These are phyloP conservation scores for Agraylea sexmaculata DNA, from an alignment of 1,140 invertebrate species.

Conservation along the genomic window DNA sequence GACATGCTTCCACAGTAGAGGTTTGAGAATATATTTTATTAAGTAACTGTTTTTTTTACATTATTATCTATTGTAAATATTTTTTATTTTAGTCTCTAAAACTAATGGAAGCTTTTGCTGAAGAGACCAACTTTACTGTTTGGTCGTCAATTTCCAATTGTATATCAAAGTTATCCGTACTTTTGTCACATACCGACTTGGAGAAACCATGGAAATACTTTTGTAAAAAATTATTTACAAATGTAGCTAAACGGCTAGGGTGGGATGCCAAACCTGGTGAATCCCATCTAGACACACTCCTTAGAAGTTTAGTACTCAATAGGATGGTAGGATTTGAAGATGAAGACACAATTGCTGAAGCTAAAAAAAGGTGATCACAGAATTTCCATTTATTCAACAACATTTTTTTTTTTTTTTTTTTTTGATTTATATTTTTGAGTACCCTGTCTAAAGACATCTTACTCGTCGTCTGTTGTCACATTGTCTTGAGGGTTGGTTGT, in stretches of 20 bases:
- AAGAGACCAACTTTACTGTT: constrained; percentile 87
- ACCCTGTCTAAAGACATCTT: too few species aligned
- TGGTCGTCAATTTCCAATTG: constrained; percentile 80
- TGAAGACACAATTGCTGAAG: constrained; percentile 60
- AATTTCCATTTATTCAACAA: neutral
- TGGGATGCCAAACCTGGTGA: constrained; percentile 66
- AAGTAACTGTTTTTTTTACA: neutral
- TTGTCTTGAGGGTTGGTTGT: too few species aligned
- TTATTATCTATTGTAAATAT: constrained; percentile 1
- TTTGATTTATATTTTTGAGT: constrained; percentile 1
- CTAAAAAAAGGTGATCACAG: constrained; percentile 43
- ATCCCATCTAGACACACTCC: constrained; percentile 71
- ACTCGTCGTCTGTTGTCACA: too few species aligned
- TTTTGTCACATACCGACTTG: constrained; percentile 68
- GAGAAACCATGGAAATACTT: constrained; percentile 63
- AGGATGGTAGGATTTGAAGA: constrained; percentile 74
- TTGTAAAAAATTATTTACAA: constrained; percentile 53
- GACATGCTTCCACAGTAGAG: constrained; percentile 66
- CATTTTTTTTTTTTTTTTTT: neutral
- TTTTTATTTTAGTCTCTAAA: constrained; percentile 37
- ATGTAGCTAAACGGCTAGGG: constrained; percentile 58
- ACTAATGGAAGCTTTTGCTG: constrained; percentile 62
- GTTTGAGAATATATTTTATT: constrained; percentile 41
- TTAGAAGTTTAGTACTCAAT: constrained; percentile 71
- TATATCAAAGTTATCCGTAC: constrained; percentile 57